phyloP scores from a whole-genome alignment of 2,797 vertebrate genomes.

The Odontamblyopus lacepedii region DNA sequence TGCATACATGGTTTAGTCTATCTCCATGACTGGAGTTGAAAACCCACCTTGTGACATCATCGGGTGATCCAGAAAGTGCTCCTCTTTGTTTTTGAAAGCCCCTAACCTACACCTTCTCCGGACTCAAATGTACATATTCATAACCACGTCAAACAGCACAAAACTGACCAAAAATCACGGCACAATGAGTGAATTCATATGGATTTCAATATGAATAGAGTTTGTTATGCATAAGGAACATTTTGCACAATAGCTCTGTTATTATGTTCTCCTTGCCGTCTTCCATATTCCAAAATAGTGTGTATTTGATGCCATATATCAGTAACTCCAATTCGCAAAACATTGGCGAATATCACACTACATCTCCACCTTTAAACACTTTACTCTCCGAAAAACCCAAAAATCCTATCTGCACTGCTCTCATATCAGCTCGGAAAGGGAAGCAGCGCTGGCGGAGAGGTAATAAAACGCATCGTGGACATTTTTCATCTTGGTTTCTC shows the following conservation, averaged over 20 bases:
- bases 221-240: not conserved
- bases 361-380: slow-evolving; percentile 6
- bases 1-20: too few relatives aligned
- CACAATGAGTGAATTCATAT: too few relatives aligned
- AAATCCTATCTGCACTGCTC: slow-evolving; percentile 14
- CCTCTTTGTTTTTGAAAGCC: too few relatives aligned
- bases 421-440: slow-evolving; percentile 2
- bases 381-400: not conserved
- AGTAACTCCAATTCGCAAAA: not conserved
- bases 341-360: not conserved
- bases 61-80: not conserved
- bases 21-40: too few relatives aligned
- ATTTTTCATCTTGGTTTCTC: slow-evolving; percentile 9
- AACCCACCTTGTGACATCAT: too few relatives aligned
- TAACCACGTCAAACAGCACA: too few relatives aligned
- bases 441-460: not conserved
- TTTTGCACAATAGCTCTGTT: not conserved
- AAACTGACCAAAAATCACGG: too few relatives aligned
- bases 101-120: too few relatives aligned
- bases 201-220: too few relatives aligned
- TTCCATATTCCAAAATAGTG: too few relatives aligned
- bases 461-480: slow-evolving; percentile 3
- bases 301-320: not conserved
- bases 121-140: too few relatives aligned
- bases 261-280: not conserved